Percentiles rank a stretch among this genome's conserved stretches.
Conservation (phyloP, 2,888 invertebrate species). For the Caradrina kadenii region DNA sequence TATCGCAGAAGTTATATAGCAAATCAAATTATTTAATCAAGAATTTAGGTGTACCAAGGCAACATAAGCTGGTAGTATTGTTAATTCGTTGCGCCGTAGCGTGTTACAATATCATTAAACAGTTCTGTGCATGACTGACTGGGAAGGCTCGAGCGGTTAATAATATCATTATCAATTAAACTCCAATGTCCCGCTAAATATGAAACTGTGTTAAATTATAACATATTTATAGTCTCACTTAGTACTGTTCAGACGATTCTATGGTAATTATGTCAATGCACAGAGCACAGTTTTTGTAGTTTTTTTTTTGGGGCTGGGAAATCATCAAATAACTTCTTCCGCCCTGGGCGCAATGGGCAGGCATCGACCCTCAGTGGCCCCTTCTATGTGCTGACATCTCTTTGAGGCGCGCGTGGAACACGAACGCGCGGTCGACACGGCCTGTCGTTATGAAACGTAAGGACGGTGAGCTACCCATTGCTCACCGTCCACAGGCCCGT, state of each 20-base stretch:
- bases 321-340: too few relatives aligned
- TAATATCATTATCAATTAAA: constrained; percentile 76
- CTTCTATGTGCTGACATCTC: too few relatives aligned
- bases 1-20: constrained; percentile 11
- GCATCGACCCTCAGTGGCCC: too few relatives aligned
- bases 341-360: too few relatives aligned
- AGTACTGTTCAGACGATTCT: constrained; percentile 33
- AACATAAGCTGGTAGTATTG: constrained; percentile 26
- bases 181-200: constrained; percentile 65
- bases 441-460: too few relatives aligned
- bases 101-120: constrained; percentile 73
- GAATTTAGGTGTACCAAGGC: constrained; percentile 34
- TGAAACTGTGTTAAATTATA: constrained; percentile 60
- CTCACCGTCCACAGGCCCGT: too few relatives aligned
- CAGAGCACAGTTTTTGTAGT: neutral
- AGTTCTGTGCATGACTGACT: constrained; percentile 65
- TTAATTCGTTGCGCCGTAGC: constrained; percentile 63
- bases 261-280: constrained; percentile 8
- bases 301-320: too few relatives aligned
- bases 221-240: constrained; percentile 56
- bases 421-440: too few relatives aligned
- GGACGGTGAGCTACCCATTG: too few relatives aligned
- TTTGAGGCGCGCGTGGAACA: too few relatives aligned
- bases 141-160: constrained; percentile 68
- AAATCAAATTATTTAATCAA: constrained; percentile 39